Evolutionary conservation across 2,888 invertebrate species (phyloP), one percentile per base, ranked within the genome.

Genomic region (Aleiodes leptofemur): DNA sequence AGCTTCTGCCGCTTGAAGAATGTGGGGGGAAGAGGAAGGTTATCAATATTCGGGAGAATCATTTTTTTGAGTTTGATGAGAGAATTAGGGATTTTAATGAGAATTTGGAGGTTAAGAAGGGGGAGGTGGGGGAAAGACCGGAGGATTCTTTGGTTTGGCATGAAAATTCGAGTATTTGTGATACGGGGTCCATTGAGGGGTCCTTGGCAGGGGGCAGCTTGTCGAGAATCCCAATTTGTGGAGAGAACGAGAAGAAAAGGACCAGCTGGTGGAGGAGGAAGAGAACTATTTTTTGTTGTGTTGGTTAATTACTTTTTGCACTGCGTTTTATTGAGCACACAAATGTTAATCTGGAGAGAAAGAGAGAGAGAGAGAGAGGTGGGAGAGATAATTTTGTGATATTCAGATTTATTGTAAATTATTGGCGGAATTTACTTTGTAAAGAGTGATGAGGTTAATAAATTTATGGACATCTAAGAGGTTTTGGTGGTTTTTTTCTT

Each of bases 181-280:
- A 71, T 71, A 68, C 72, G 16, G 57, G n/a, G 16, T 69, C 80
- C 8, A 74, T 76, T 16, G 73, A 78, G n/a, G 78, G 81, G 13
- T 80, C 80, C 50, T 23, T 80, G 6, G 74, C 80, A 50, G 79
- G 76, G 14, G 77, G 79, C n/a, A 76, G 77, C 53, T 74, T 80
- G 7, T 80, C 79, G 11, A 71, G 69, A 23, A 51, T 71, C 23
- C 77, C 75, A 11, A 14, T 76, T 23, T 75, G 69, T 50, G 68
- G 80, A 34, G 8, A 76, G 51, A 70, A 66, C 51, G 43, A 70
- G 13, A 56, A 55, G 6, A 56, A 16, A 23, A 23, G 55, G 51
- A n/a, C 50, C 38, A 57, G 69, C 23, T 74, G 74, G 74, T 69
- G 70, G 64, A 55, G 61, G 43, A 73, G 77, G 8, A 80, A 78